A percentile compares a stretch with the other conserved stretches of the same genome.
phyloP scores from a whole-genome alignment of 2,888 invertebrate genomes.

The Seira ritae region DNA sequence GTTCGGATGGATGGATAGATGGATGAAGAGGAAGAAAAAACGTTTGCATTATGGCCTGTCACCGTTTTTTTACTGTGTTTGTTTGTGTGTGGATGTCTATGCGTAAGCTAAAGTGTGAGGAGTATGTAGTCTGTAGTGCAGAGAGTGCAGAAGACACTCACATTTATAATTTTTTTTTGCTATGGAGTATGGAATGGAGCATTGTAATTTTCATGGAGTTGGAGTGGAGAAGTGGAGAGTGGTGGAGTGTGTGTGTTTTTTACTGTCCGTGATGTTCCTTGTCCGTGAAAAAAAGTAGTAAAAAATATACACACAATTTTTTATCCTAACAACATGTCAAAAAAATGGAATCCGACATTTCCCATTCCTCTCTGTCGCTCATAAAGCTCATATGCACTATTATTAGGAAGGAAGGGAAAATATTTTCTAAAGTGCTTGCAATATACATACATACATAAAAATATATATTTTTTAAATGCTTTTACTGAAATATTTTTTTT shows the following conservation, averaged over 20 bases:
- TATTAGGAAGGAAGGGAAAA: no score
- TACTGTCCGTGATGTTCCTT: constrained; percentile 35
- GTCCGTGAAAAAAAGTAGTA: constrained; percentile 1
- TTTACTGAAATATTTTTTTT: not conserved
- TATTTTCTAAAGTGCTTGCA: no score
- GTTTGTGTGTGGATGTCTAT: constrained; percentile 31
- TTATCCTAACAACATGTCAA: constrained; percentile 64
- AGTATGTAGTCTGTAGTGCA: not conserved
- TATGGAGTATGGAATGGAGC: not conserved
- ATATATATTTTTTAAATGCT: no score
- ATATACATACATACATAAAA: no score
- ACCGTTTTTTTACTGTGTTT: constrained; percentile 55
- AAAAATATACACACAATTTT: constrained; percentile 22
- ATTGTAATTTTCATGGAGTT: no score
- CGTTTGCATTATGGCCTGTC: constrained; percentile 57
- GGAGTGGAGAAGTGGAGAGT: no score
- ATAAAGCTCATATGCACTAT: no score
- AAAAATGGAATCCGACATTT: constrained; percentile 64
- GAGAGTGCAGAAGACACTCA: constrained; percentile 3
- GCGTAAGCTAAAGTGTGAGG: constrained; percentile 19
- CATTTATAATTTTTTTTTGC: not conserved
- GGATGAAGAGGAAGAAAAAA: constrained; percentile 42
- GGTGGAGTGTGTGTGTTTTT: no score
- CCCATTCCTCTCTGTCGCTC: constrained; percentile 64
- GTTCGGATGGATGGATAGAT: constrained; percentile 34